These are phyloP conservation scores for Psittacula echo DNA, from an alignment of 2,797 vertebrate species.

Conservation along the genomic window DNA sequence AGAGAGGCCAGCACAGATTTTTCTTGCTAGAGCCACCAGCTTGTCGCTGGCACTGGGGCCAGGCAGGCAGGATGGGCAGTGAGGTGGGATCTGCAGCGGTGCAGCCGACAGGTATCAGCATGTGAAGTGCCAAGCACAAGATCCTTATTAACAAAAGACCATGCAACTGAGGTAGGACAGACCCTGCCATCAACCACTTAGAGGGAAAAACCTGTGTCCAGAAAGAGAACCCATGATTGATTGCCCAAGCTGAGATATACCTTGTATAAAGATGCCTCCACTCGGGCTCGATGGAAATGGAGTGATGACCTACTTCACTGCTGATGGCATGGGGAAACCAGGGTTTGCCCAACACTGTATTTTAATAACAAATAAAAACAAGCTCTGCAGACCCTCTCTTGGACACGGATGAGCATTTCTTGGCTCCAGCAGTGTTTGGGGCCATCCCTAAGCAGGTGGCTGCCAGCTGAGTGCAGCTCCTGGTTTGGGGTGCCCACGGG, in stretches of 20 bases:
- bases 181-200: background rate
- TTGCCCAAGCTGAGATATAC: background rate
- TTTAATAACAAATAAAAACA: background rate
- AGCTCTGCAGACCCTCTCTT: background rate
- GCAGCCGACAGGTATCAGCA: fast-evolving
- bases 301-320: background rate
- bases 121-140: background rate
- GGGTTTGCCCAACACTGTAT: background rate
- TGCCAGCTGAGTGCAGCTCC: background rate
- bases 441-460: background rate
- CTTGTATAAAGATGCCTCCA: fast-evolving
- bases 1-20: background rate
- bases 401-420: background rate
- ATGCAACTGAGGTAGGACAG: conserved; percentile 23
- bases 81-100: fast-evolving
- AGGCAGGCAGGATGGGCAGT: fast-evolving
- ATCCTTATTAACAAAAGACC: background rate
- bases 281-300: background rate
- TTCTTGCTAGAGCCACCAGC: background rate
- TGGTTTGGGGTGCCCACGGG: fast-evolving
- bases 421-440: background rate
- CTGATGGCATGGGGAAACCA: background rate
- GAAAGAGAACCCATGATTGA: fast-evolving
- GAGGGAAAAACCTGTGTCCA: background rate
- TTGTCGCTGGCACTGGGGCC: fast-evolving